Evolutionary conservation across 2,888 invertebrate species (phyloP), one percentile per base, ranked within the genome.

Genomic region (Mesochorus sp.): DNA sequence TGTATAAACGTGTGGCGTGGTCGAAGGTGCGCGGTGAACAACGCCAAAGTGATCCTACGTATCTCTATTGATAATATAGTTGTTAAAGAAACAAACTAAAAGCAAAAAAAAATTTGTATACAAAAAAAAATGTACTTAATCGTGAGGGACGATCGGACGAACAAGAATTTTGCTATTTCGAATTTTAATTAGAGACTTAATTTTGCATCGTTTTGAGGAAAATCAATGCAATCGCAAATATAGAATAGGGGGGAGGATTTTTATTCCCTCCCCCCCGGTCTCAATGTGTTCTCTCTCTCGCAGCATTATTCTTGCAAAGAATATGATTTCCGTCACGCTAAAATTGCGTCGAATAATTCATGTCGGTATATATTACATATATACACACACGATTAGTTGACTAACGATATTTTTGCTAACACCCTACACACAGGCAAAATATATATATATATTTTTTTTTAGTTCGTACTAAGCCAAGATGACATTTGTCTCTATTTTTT

Each of bases 11-110:
- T 39, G 66, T 68, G 70, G 79, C 78, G 79, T 68, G 66, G 61
- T 70, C 77, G 75, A 81, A 68, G 80, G 80, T 81, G 75, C 73
- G 76, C 76, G 71, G 59, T 76, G 37, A 76, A 61, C 44, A 79
- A 81, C 79, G 81, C 82, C 82, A 82, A 82, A 82, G 82, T 82
- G 82, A 82, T 82, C 76, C 76, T 76, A 75, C 71, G 78, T 80
- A 80, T 79, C 68, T 79, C 75, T 80, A 76, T 67, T 51, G n/a
- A n/a, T n/a, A 67, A 75, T 57, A 71, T 74, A 74, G 44, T 59
- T 10, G n/a, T 26, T 10, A 28, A 19, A 19, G 8, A 12, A 6
- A 31, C 19, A n/a, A 5, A 47, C 44, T n/a, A 19, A 61, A 62
- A 44, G 64, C 55, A 4, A 49, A 42, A 28, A 47, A 39, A 64